phyloP scores from a whole-genome alignment of 1,140 invertebrate species.

The Drosophila kepulauana region DNA sequence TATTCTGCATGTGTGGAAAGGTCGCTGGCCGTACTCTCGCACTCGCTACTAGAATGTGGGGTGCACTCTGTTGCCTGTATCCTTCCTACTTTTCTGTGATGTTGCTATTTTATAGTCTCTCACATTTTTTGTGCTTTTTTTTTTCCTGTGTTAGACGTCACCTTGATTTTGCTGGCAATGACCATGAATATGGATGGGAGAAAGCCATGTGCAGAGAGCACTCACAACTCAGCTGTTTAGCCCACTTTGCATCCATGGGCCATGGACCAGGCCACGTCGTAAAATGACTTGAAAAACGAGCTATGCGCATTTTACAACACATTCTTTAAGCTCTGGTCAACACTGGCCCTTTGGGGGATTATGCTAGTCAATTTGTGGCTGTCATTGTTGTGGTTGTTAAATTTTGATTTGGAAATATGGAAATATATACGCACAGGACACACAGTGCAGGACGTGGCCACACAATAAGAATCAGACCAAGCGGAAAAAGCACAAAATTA shows the following conservation, averaged over 20 bases:
- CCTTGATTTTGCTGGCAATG: slow-evolving; percentile 79
- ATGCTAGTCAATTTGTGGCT: slow-evolving; percentile 71
- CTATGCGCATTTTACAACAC: slow-evolving; percentile 54
- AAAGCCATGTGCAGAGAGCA: slow-evolving; percentile 40
- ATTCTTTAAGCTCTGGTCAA: slow-evolving; percentile 41
- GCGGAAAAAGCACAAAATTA: slow-evolving; percentile 85
- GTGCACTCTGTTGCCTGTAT: slow-evolving; percentile 29
- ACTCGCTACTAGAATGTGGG: background rate
- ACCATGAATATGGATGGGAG: slow-evolving; percentile 72
- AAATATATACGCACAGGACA: slow-evolving; percentile 63
- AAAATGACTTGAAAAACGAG: slow-evolving; percentile 62
- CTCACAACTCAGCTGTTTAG: slow-evolving; percentile 33
- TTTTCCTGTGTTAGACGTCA: slow-evolving; percentile 61
- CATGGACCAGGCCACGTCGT: slow-evolving; percentile 27
- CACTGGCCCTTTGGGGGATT: slow-evolving; percentile 34
- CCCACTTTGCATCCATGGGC: slow-evolving; percentile 68
- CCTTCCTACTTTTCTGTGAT: slow-evolving; percentile 38
- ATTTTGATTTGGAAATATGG: slow-evolving; percentile 71
- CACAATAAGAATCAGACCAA: slow-evolving; percentile 79
- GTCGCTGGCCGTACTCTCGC: slow-evolving; percentile 67
- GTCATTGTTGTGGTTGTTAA: slow-evolving; percentile 70
- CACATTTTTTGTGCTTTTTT: slow-evolving; percentile 23
- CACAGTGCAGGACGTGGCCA: slow-evolving; percentile 53
- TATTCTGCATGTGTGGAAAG: slow-evolving; percentile 83
- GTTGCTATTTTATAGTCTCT: slow-evolving; percentile 42